These are phyloP conservation scores for Chaetura pelagica DNA, from an alignment of 2,113 vertebrate genomes.

Conservation along the genomic window DNA sequence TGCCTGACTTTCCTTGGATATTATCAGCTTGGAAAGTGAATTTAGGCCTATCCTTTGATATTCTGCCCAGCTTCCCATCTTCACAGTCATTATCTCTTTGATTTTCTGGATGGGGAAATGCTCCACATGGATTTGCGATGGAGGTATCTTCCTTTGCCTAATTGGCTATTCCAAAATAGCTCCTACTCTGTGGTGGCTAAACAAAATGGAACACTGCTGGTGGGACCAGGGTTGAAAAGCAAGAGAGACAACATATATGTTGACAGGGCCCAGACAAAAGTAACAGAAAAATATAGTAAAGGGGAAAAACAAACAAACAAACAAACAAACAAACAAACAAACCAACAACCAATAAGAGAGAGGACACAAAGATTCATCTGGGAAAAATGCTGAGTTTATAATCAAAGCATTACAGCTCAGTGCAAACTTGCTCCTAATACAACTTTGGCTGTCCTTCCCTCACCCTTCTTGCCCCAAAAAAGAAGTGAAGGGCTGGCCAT, in stretches of 20 bases:
- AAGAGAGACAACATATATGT: background rate
- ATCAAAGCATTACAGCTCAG: background rate
- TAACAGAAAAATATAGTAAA: background rate
- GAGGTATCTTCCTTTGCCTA: background rate
- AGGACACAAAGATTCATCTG: background rate
- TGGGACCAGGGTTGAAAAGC: background rate
- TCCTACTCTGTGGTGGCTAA: background rate
- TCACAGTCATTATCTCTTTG: fast-evolving
- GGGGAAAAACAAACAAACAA: background rate
- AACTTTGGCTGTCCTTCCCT: background rate
- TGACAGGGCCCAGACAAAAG: background rate
- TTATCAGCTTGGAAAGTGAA: background rate
- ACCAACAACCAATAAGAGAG: fast-evolving
- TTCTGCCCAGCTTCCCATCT: background rate
- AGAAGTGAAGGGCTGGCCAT: background rate
- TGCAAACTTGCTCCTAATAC: background rate
- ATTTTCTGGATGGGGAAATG: background rate
- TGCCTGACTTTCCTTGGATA: background rate
- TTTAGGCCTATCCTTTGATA: background rate
- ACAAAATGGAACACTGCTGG: background rate
- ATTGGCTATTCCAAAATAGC: background rate
- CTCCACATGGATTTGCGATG: background rate
- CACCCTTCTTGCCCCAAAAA: background rate
- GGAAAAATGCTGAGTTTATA: background rate
- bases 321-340: background rate